Base-by-base conservation (phyloP, 2,888 invertebrate genomes). In the Argynnis bischoffii region DNA sequence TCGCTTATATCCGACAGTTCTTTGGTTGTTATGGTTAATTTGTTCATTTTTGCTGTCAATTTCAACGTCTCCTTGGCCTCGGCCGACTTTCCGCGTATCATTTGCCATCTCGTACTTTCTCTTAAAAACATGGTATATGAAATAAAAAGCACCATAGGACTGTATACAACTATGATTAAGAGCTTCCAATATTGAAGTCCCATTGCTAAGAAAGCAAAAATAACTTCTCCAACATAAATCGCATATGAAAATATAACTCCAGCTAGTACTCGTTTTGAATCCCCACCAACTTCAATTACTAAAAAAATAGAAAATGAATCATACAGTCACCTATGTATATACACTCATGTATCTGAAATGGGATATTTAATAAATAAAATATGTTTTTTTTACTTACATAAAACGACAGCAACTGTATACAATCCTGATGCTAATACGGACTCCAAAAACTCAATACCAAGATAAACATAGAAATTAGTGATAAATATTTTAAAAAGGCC, bases 221-320 rank as follows among this genome's bases (percentile, higher is more conserved):
- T 54, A 2, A 88, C 81, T 83, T 90, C 90, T 5, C 90, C 90
- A 0, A 84, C 76, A 67, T 90, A 89, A 1, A 87, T 77, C 2
- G 88, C 87, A 64, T 85, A 88, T 0, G 89, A 84, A 71, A 89
- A 89, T 57, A 89, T 79, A 0, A 89, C 83, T 26, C 89, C 88
- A 1, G 88, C 80, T 47, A 82, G 64, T 0, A 89, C 87, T 75
- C 89, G 79, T 74, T 87, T 88, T n/a, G 82, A 80, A 71, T 85
- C 83, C 3, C 90, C 88, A 6, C 88, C 88, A 8, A 88, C 81
- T 84, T 90, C 90, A 18, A 90, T 85, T 72, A 90, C 90, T 90
- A 78, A 69, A 86, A 75, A 64, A 59, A 61, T 16, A 15, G 8
- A 41, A 51, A 50, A 15, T 41, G 50, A 53, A 6, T 15, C 53